Evolutionary conservation across 1,140 invertebrate genomes (phyloP).

Genomic region (Trichonephila inaurata): DNA sequence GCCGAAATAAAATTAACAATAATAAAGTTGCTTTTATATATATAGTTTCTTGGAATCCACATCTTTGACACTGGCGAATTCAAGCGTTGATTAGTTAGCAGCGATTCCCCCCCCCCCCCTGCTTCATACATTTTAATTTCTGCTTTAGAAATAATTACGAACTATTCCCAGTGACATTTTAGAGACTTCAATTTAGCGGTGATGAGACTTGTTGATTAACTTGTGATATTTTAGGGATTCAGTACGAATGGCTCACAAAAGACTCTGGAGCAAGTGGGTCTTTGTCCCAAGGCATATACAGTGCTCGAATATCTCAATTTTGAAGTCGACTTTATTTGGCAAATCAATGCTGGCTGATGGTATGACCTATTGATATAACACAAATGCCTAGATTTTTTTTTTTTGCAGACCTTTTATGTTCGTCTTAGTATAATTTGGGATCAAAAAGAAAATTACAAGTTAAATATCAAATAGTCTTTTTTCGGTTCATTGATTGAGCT

Average conservation of each 20-base stretch:
- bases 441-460: conserved; percentile 15
- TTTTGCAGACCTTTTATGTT: not conserved
- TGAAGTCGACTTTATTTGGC: not conserved
- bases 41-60: not conserved
- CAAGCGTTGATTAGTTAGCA: conserved; percentile 34
- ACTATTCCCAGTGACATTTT: not conserved
- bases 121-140: not conserved
- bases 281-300: not conserved
- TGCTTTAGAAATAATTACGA: conserved; percentile 16
- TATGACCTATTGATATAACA: not conserved
- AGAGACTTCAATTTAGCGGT: not conserved
- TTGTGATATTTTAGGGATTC: conserved; percentile 24
- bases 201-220: not conserved
- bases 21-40: conserved; percentile 23
- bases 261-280: not conserved
- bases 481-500: not conserved
- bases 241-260: too few species aligned
- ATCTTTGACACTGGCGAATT: not conserved
- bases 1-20: conserved; percentile 61
- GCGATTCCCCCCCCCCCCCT: not conserved
- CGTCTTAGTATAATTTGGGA: not conserved
- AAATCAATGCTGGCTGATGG: not conserved
- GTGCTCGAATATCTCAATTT: not conserved
- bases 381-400: not conserved
- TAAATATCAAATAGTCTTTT: not conserved